These are phyloP conservation scores for Bombus ignitus DNA, from an alignment of 1,140 invertebrate species.

Conservation along the genomic window DNA sequence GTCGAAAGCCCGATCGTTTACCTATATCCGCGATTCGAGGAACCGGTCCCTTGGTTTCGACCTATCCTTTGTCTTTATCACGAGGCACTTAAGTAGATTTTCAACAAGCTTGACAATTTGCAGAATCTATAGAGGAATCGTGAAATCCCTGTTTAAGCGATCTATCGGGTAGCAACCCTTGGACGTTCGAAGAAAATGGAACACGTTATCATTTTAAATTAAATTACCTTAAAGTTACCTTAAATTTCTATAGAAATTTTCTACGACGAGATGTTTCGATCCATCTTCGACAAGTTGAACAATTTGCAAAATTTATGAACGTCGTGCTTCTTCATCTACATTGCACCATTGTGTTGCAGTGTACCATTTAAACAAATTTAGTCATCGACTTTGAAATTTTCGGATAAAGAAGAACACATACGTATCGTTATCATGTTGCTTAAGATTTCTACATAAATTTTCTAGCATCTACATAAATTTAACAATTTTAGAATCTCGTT, in stretches of 20 bases:
- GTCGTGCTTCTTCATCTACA: accelerated
- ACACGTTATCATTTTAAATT: not conserved
- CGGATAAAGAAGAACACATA: not conserved
- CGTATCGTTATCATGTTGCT: too few relatives aligned
- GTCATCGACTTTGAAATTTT: not conserved
- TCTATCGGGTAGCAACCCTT: not conserved
- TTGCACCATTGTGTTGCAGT: too few relatives aligned
- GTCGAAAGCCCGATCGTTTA: slow-evolving; percentile 53
- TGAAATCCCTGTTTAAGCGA: too few relatives aligned
- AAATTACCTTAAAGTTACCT: not conserved
- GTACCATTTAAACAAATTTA: not conserved
- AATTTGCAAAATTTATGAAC: not conserved
- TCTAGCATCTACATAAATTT: too few relatives aligned
- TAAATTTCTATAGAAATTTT: not conserved
- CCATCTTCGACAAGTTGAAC: not conserved
- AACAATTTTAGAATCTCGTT: not conserved
- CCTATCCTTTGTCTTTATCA: not conserved
- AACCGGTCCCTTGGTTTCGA: not conserved
- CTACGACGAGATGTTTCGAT: not conserved
- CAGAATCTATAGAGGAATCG: not conserved
- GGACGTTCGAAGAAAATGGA: not conserved
- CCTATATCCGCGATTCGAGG: slow-evolving; percentile 44
- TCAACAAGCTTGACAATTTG: not conserved
- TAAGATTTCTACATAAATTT: not conserved
- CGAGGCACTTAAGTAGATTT: slow-evolving; percentile 1